These are phyloP conservation scores for Ceyx margarethae DNA, from an alignment of 2,113 vertebrate species.

Conservation along the genomic window DNA sequence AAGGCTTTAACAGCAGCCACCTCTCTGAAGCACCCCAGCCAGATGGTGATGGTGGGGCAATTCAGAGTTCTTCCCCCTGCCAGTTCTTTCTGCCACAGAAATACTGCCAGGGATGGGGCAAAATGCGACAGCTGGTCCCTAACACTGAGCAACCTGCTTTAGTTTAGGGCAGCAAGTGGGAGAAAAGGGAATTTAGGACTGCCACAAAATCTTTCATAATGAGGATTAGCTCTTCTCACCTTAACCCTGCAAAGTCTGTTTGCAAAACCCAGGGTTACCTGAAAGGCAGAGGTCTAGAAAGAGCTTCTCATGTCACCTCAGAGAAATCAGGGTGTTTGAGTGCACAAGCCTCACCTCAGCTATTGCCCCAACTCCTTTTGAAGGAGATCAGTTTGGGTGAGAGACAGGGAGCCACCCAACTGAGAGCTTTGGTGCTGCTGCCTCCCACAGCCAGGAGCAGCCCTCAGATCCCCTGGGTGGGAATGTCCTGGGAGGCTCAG, in stretches of 20 bases:
- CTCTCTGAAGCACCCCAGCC: background rate
- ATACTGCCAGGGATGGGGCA: background rate
- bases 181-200: background rate
- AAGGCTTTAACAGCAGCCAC: background rate
- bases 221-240: background rate
- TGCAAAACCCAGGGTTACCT: rapidly evolving
- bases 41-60: background rate
- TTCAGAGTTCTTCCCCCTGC: background rate
- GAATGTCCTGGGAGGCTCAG: rapidly evolving
- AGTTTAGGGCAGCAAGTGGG: background rate
- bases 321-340: background rate
- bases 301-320: background rate
- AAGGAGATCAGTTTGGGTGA: background rate
- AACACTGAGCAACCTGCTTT: background rate
- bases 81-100: background rate
- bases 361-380: background rate
- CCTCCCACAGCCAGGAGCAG: background rate
- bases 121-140: background rate
- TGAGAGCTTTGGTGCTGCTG: background rate
- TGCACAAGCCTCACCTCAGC: rapidly evolving
- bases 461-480: rapidly evolving
- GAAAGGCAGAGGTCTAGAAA: background rate
- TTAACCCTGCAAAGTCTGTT: background rate
- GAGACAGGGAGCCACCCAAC: background rate
- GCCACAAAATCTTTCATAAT: rapidly evolving